These are phyloP conservation scores for Dicentrarchus labrax DNA, from an alignment of 2,113 vertebrate genomes.

Conservation along the genomic window DNA sequence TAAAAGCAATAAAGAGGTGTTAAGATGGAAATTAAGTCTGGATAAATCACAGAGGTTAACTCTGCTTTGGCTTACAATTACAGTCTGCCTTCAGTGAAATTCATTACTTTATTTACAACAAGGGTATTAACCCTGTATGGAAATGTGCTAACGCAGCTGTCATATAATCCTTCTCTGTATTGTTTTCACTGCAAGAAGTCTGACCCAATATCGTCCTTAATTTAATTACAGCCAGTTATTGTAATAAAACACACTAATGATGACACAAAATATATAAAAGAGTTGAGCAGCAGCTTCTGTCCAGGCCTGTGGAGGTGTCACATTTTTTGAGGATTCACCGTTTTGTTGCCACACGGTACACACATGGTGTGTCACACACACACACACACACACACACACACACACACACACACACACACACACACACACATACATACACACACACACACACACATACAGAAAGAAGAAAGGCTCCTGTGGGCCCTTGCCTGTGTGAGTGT, in stretches of 20 bases:
- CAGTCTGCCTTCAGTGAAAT: constrained; percentile 55
- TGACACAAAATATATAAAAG: constrained; percentile 3
- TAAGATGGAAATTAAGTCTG: constrained; percentile 75
- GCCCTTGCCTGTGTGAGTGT: constrained; percentile 60
- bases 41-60: constrained; percentile 74
- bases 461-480: constrained; percentile 73
- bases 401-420: constrained; percentile 39
- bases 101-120: constrained; percentile 62
- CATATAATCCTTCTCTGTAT: background rate
- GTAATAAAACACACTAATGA: constrained; percentile 22
- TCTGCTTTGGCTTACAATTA: constrained; percentile 61
- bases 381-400: constrained; percentile 32
- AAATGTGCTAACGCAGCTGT: constrained; percentile 35
- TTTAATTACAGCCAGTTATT: constrained; percentile 39
- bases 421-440: constrained; percentile 29
- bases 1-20: constrained; percentile 78
- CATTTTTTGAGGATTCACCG: constrained; percentile 10
- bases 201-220: background rate
- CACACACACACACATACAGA: constrained; percentile 34
- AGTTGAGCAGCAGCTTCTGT: constrained; percentile 5
- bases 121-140: constrained; percentile 24
- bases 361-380: constrained; percentile 24
- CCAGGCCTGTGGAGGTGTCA: constrained; percentile 4
- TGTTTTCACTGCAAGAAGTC: constrained; percentile 21
- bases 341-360: constrained; percentile 45